These are phyloP conservation scores for Erebia aethiops DNA, from an alignment of 2,888 invertebrate species.

Conservation along the genomic window DNA sequence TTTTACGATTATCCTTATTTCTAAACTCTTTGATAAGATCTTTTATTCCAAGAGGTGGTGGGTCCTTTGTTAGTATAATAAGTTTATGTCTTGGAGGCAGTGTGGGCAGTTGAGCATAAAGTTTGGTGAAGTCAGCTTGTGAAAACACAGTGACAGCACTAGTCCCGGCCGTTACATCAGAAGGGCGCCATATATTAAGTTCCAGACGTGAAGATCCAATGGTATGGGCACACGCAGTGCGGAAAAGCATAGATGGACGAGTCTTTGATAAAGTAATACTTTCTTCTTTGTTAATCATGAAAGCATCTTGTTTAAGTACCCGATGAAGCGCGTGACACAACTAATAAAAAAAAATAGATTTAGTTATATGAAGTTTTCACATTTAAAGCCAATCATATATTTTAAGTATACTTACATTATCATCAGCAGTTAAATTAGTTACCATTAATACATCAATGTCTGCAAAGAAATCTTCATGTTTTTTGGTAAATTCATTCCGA, in stretches of 20 bases:
- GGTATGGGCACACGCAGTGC: slow-evolving; percentile 43
- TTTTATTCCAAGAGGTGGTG: slow-evolving; percentile 47
- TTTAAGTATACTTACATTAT: slow-evolving; percentile 44
- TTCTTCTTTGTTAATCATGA: slow-evolving; percentile 46
- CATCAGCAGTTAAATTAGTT: slow-evolving; percentile 44
- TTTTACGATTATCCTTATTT: slow-evolving; percentile 47
- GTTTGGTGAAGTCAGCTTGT: slow-evolving; percentile 43
- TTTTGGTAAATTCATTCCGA: slow-evolving; percentile 35
- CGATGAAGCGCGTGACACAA: slow-evolving; percentile 44
- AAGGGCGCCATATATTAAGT: slow-evolving; percentile 48
- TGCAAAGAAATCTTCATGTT: slow-evolving; percentile 24
- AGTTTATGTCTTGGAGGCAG: slow-evolving; percentile 47
- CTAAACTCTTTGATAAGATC: slow-evolving; percentile 51
- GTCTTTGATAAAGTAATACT: slow-evolving; percentile 12
- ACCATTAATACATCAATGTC: slow-evolving; percentile 46
- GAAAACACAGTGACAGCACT: slow-evolving; percentile 47
- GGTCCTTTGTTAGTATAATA: slow-evolving; percentile 49
- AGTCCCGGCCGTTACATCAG: slow-evolving; percentile 35
- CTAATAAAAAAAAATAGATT: slow-evolving; percentile 35
- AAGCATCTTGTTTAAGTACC: slow-evolving; percentile 44
- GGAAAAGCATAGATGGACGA: slow-evolving; percentile 43
- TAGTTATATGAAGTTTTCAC: not conserved
- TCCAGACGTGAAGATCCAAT: slow-evolving; percentile 39
- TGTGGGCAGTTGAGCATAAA: slow-evolving; percentile 41
- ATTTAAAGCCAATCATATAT: not conserved